Conservation (phyloP, 2,888 invertebrate species). For the Scaeva pyrastri region DNA sequence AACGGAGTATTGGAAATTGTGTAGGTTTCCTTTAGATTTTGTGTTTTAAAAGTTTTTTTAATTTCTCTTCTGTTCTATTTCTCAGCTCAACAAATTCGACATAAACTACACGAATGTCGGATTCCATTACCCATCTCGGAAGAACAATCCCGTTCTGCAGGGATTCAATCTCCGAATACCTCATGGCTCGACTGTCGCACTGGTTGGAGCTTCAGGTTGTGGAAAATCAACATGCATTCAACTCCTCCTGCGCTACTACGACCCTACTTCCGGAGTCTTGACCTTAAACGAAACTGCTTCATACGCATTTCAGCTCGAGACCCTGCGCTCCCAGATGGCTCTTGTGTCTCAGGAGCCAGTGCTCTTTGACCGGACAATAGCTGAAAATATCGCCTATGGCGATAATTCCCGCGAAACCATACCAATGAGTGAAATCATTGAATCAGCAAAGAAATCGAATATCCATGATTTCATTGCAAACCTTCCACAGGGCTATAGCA, state of each 20-base stretch:
- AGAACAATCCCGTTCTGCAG: slow-evolving; percentile 89
- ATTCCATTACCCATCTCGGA: slow-evolving; percentile 93
- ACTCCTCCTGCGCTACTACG: slow-evolving; percentile 91
- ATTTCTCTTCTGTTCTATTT: slow-evolving; percentile 17
- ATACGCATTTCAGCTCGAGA: slow-evolving; percentile 87
- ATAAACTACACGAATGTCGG: slow-evolving; percentile 88
- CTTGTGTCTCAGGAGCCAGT: slow-evolving; percentile 94
- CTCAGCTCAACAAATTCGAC: slow-evolving; percentile 87
- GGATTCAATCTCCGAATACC: slow-evolving; percentile 88
- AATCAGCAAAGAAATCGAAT: slow-evolving; percentile 90
- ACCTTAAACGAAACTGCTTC: slow-evolving; percentile 86
- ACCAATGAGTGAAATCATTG: slow-evolving; percentile 89
- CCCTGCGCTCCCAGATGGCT: slow-evolving; percentile 90
- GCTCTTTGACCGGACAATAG: slow-evolving; percentile 92
- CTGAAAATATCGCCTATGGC: slow-evolving; percentile 95
- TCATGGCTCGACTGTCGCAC: slow-evolving; percentile 89
- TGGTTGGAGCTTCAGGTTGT: slow-evolving; percentile 91
- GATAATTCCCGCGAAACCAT: slow-evolving; percentile 88
- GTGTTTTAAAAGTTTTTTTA: background rate
- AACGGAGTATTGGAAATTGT: slow-evolving; percentile 76
- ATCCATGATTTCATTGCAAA: slow-evolving; percentile 91
- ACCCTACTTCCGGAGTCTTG: slow-evolving; percentile 88
- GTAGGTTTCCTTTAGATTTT: slow-evolving; percentile 77
- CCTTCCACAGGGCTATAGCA: slow-evolving; percentile 90
- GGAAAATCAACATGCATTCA: slow-evolving; percentile 94